Percentiles rank a stretch among this genome's conserved stretches.
Evolutionary conservation across 2,113 vertebrate genomes (phyloP).

Genomic region (Rhodinocichla rosea): DNA sequence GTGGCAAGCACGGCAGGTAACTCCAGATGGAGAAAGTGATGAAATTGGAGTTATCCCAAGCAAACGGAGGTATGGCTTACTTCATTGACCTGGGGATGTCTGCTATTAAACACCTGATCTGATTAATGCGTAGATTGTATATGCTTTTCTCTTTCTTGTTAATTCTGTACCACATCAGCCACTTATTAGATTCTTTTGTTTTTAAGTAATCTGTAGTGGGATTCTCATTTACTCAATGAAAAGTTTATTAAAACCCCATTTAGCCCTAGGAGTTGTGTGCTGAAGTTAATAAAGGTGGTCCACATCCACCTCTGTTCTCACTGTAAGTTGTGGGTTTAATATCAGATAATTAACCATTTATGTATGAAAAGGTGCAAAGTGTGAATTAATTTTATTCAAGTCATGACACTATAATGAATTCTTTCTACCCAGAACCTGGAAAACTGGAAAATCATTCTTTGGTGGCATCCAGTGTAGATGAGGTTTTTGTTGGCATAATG

Average conservation of each 20-base stretch:
- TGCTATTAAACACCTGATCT: not conserved
- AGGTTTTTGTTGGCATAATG: not conserved
- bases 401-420: not conserved
- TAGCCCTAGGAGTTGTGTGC: not conserved
- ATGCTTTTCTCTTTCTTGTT: not conserved
- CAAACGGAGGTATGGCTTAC: constrained; percentile 75
- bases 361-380: not conserved
- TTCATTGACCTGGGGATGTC: not conserved
- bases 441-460: not conserved
- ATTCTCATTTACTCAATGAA: not conserved
- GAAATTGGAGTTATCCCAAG: constrained; percentile 84
- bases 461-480: not conserved
- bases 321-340: not conserved
- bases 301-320: not conserved
- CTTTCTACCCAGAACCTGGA: not conserved
- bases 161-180: not conserved
- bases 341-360: not conserved
- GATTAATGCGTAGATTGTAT: not conserved
- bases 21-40: constrained; percentile 79
- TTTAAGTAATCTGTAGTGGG: not conserved
- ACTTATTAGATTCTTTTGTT: not conserved
- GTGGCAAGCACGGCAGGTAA: constrained; percentile 84
- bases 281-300: not conserved
- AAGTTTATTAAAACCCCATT: not conserved
- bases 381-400: not conserved